These are phyloP conservation scores for Montipora capitata DNA, from an alignment of 92 coral and sea anemone genomes.

Conservation along the genomic window DNA sequence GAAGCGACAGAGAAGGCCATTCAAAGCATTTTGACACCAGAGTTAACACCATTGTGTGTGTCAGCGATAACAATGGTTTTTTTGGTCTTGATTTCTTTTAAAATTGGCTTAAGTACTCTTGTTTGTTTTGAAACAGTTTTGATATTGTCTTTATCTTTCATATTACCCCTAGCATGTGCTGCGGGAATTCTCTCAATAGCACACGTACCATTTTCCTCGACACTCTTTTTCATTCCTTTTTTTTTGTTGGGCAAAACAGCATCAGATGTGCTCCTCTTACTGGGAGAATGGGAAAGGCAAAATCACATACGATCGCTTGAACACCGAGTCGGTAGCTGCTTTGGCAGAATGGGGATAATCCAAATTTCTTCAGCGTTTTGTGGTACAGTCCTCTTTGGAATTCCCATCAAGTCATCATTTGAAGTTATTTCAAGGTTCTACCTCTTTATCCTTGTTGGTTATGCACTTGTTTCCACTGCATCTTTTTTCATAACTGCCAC, in stretches of 20 bases:
- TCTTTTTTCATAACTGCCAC: not conserved
- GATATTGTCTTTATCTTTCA: not conserved
- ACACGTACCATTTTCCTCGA: conserved; percentile 22
- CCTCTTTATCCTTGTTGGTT: conserved; percentile 26
- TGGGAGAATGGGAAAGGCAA: conserved; percentile 38
- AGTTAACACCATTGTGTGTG: not conserved
- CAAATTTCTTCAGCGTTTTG: conserved; percentile 32
- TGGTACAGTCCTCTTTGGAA: conserved; percentile 33
- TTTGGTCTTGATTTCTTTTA: not conserved
- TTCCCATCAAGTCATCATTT: conserved; percentile 68
- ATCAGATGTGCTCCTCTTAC: conserved; percentile 33
- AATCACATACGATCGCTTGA: conserved; percentile 31
- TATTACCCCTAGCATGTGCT: conserved; percentile 16
- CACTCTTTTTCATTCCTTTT: conserved; percentile 49
- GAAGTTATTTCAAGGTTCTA: conserved; percentile 46
- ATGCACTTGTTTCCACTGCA: not conserved
- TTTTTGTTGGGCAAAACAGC: conserved; percentile 48
- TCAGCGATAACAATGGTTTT: not conserved
- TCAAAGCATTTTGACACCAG: conserved; percentile 2
- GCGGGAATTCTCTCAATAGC: conserved; percentile 37
- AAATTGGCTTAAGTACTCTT: not conserved
- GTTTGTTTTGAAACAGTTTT: not conserved
- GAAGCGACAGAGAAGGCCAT: conserved; percentile 1
- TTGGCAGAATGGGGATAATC: conserved; percentile 56
- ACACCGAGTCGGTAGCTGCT: conserved; percentile 34